Percentiles rank a stretch among this genome's conserved stretches.
Conservation (phyloP, 2,888 invertebrate species). For the Azorinus chamasolen region DNA sequence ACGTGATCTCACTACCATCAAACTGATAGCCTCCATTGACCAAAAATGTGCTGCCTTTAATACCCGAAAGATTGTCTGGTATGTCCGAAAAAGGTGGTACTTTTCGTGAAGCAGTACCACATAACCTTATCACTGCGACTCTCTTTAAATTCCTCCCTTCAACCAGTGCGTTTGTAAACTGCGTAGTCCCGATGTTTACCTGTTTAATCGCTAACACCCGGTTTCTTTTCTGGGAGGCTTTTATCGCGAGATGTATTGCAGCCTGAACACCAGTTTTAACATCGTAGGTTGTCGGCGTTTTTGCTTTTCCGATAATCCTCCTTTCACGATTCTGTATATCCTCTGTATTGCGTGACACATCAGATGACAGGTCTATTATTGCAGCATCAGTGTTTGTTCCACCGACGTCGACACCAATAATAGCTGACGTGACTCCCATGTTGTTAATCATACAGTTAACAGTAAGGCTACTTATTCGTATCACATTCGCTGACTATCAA, state of each 20-base stretch:
- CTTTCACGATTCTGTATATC: constrained; percentile 27
- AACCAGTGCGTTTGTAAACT: constrained; percentile 84
- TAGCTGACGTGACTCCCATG: constrained; percentile 53
- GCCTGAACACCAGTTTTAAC: constrained; percentile 75
- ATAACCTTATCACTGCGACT: constrained; percentile 81
- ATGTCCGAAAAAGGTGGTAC: constrained; percentile 82
- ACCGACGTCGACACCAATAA: constrained; percentile 84
- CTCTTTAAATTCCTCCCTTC: constrained; percentile 77
- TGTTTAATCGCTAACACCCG: constrained; percentile 62
- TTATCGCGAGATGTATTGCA: constrained; percentile 57
- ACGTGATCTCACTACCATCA: constrained; percentile 78
- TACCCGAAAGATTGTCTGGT: constrained; percentile 68
- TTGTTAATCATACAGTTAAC: too few species aligned
- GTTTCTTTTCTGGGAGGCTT: constrained; percentile 41
- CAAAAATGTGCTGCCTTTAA: constrained; percentile 66
- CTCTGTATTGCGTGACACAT: too few species aligned
- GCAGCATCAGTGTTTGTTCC: constrained; percentile 85
- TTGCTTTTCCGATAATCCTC: constrained; percentile 73
- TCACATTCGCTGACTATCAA: too few species aligned
- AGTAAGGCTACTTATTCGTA: too few species aligned
- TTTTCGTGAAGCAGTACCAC: constrained; percentile 77
- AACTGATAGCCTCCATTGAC: constrained; percentile 80
- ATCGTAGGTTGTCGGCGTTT: constrained; percentile 79
- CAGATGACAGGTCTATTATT: constrained; percentile 59
- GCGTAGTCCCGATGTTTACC: constrained; percentile 84